These are phyloP conservation scores for Eulemur macaco DNA, from an alignment of 2,113 vertebrate species.

Conservation along the genomic window DNA sequence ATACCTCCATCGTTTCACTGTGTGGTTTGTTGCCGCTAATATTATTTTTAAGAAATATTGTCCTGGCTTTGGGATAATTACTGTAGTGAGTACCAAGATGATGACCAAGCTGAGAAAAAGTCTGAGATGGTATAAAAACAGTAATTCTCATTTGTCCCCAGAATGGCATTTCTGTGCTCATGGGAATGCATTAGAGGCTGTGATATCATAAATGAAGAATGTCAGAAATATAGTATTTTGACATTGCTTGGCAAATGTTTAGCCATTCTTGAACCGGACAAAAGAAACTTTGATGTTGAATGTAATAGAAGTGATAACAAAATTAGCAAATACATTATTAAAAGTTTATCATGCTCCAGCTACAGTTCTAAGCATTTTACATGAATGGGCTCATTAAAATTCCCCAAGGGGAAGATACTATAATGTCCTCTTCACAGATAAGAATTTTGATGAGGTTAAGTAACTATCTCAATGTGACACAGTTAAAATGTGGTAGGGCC, in stretches of 20 bases:
- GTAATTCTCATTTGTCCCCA: constrained; percentile 15
- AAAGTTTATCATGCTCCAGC: not conserved
- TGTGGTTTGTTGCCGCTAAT: not conserved
- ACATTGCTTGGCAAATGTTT: not conserved
- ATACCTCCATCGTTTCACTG: not conserved
- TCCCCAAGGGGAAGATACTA: not conserved
- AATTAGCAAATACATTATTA: constrained; percentile 15
- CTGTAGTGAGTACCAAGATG: not conserved
- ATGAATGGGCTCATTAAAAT: not conserved
- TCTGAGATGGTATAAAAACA: not conserved
- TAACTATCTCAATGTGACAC: not conserved
- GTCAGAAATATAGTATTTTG: not conserved
- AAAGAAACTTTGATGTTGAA: not conserved
- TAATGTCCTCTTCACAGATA: not conserved
- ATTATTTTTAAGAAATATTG: not conserved
- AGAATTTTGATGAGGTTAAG: not conserved
- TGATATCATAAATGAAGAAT: constrained; percentile 50
- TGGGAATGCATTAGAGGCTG: not conserved
- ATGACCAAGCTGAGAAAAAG: constrained; percentile 5
- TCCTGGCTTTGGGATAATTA: not conserved
- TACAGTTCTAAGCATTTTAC: not conserved
- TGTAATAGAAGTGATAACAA: not conserved
- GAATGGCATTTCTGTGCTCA: constrained; percentile 18
- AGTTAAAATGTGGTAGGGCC: not conserved
- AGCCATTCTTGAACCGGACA: not conserved